Base-by-base conservation (phyloP, 1,140 invertebrate genomes). In the Grapholita molesta region DNA sequence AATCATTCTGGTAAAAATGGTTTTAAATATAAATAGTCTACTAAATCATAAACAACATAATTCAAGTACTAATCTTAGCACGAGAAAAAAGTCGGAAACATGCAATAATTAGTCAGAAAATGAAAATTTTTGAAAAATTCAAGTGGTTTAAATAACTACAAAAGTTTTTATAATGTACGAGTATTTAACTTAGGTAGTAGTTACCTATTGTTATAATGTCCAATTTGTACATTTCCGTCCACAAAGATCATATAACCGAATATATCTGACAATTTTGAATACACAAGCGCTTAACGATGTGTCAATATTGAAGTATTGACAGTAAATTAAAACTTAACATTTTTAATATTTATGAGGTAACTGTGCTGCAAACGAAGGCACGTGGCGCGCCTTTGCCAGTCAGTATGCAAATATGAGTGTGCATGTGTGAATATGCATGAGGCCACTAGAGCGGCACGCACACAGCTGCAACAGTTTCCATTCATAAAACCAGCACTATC, bases 401-500 rank as follows among this genome's bases (percentile, higher is more conserved):
- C 66, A 73, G 89, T 91, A 89, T 91, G 86, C 87, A 89, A 89
- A 89, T 90, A 67, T 72, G 24, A 66, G 52, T 68, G 57, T 68
- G 70, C 70, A 74, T 87, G 85, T 89, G 81, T 88, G 74, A 72
- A 72, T 76, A 53, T 79, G 78, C 75, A 79, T 78, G 66, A 28
- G 33, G 24, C 66, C 66, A 82, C 77, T 73, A 74, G 71, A 67
- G 64, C 61, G 24, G 67, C 74, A 85, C 85, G 32, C 86, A 88
- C 87, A 88, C 85, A n/a, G 42, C 53, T 69, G 73, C 72, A 77
- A 9, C 68, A 66, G 66, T 70, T 76, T 87, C 86, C 89, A 91
- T 91, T 91, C 88, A 91, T 91, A 90, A 91, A 88, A 85, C 72
- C 86, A 81, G 80, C 75, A 88, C 86, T 85, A 89, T 86, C 83